Evolutionary conservation across 2,888 invertebrate genomes (phyloP).

Genomic region (Polydrusus pterygomalis): DNA sequence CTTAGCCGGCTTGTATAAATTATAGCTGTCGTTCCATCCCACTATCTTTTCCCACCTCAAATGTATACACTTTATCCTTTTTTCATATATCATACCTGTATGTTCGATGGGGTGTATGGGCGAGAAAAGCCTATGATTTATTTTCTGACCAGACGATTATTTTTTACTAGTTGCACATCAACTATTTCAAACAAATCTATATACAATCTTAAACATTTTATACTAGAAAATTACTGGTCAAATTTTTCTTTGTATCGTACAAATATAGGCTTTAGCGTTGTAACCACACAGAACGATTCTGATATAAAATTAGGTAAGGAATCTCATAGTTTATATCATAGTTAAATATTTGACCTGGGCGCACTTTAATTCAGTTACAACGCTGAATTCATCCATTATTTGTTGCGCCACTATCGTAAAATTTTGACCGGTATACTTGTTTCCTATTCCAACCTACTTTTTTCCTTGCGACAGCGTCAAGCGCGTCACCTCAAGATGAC

Average conservation of each 20-base stretch:
- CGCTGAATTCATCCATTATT: background rate
- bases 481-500: conserved; percentile 74
- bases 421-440: conserved; percentile 9
- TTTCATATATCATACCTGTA: conserved; percentile 64
- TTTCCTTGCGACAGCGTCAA: conserved; percentile 66
- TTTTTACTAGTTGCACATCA: conserved; percentile 61
- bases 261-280: conserved; percentile 3
- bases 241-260: conserved; percentile 20
- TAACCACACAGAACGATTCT: background rate
- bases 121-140: conserved; percentile 66
- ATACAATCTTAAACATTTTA: conserved; percentile 13
- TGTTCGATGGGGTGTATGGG: conserved; percentile 59
- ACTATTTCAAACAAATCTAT: conserved; percentile 38
- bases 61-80: conserved; percentile 62
- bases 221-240: conserved; percentile 18
- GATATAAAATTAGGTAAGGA: background rate
- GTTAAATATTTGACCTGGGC: background rate
- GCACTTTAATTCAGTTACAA: background rate
- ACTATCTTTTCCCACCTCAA: conserved; percentile 56
- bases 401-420: background rate
- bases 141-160: conserved; percentile 63
- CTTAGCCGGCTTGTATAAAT: conserved; percentile 68
- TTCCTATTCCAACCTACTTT: conserved; percentile 53
- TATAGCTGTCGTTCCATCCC: conserved; percentile 69
- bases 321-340: too few relatives aligned